Evolutionary conservation across 2,113 vertebrate genomes (phyloP), one percentile per base, ranked within the genome.

Genomic region (Chaetura pelagica): DNA sequence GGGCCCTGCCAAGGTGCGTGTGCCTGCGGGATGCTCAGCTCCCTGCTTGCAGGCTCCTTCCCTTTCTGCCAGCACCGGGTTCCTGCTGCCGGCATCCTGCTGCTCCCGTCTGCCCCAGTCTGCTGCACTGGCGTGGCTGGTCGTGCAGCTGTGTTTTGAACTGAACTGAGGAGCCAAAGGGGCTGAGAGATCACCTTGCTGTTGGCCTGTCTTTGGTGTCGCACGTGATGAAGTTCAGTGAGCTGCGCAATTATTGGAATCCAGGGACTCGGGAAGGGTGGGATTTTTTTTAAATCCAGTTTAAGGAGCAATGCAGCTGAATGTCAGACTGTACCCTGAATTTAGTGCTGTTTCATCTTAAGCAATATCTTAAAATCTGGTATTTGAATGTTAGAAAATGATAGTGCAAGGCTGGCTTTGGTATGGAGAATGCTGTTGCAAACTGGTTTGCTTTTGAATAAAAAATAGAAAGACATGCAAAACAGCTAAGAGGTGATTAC

Each of bases 1-100:
- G 34, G 26, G 58, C 23, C 27, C 5, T 1, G 2, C 42, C 38
- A 23, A n/a, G 79, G 22, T 6, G 64, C 8, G 20, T 0, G 4
- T 2, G 30, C 3, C 0, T 14, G 72, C 6, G 38, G 72, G 66
- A 13, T 19, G 52, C 3, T 8, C 8, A 0, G 40, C 18, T 72
- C 26, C 71, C 67, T 59, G 68, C 44, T 1, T 1, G 0, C 57
- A 16, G 71, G 2, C 40, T 21, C 26, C 48, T 58, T 27, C 42
- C 16, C 16, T 2, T 27, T 51, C 10, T 22, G 20, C 49, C 49
- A 51, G 49, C 49, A 51, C 49, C 21, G 46, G 49, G 22, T 51
- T 57, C 40, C 64, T 71, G 57, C 58, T 10, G 9, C 4, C 14
- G 16, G 19, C 49, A 46, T 55, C 74, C 71, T 15, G 19, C 51